Evolutionary conservation across 2,888 invertebrate species (phyloP).

Genomic region (Scrobipalpa costella): DNA sequence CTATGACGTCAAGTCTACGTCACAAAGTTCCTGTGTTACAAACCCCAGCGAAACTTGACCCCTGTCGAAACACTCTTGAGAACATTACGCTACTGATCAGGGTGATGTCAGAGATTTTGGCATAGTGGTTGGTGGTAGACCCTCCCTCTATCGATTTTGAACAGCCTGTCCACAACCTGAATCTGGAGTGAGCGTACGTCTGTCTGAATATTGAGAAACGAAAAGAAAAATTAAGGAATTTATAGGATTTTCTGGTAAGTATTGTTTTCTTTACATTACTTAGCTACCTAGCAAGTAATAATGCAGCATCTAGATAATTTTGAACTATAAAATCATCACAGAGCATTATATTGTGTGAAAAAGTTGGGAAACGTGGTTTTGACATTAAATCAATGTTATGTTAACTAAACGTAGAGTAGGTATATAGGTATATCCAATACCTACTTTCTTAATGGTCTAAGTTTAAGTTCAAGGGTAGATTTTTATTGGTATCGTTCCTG

Average conservation of each 20-base stretch:
- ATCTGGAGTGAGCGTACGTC: constrained; percentile 11
- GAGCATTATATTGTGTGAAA: too few species aligned
- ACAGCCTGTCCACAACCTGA: constrained; percentile 21
- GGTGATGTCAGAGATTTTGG: constrained; percentile 21
- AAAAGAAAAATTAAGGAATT: background rate
- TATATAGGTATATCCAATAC: background rate
- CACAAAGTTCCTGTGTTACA: constrained; percentile 17
- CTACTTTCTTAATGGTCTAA: background rate
- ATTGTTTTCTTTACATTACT: background rate
- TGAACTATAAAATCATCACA: background rate
- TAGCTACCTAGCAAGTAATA: background rate
- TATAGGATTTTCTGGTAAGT: constrained; percentile 8
- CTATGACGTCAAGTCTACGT: constrained; percentile 27
- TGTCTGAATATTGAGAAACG: constrained; percentile 15
- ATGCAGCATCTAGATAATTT: background rate
- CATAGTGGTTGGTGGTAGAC: background rate
- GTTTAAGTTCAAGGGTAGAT: constrained; percentile 1
- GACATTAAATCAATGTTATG: constrained; percentile 19
- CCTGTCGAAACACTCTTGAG: constrained; percentile 1
- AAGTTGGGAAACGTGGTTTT: constrained; percentile 16
- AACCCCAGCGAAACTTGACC: constrained; percentile 20
- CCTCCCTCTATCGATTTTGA: constrained; percentile 28
- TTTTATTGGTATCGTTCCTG: background rate
- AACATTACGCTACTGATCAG: background rate
- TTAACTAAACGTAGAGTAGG: background rate